Percentiles rank a stretch among this genome's conserved stretches.
Conservation (phyloP, 2,888 invertebrate species). For the Epinotia nisella region DNA sequence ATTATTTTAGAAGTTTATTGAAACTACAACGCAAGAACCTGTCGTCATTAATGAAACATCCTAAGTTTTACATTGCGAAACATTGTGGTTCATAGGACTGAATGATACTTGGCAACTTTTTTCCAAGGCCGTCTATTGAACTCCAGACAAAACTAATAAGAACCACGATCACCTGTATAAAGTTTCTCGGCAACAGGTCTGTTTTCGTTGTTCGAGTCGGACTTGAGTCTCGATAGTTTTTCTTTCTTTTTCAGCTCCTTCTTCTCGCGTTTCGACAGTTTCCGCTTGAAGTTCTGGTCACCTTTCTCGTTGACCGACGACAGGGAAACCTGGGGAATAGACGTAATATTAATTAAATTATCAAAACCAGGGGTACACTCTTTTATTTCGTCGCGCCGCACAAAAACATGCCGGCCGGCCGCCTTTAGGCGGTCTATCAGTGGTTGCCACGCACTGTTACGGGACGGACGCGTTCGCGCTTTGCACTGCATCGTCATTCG, state of each 20-base stretch:
- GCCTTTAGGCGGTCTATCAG: too few relatives aligned
- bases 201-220: constrained; percentile 87
- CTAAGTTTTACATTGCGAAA: background rate
- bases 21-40: background rate
- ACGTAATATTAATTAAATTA: constrained; percentile 5
- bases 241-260: constrained; percentile 98
- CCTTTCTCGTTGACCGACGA: constrained; percentile 89
- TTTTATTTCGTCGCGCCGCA: too few relatives aligned
- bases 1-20: background rate
- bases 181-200: constrained; percentile 95
- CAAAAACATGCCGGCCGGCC: too few relatives aligned
- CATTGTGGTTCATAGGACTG: background rate
- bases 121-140: constrained; percentile 1
- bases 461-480: too few relatives aligned
- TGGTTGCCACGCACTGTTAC: too few relatives aligned
- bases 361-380: too few relatives aligned
- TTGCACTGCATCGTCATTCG: too few relatives aligned
- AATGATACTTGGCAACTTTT: constrained; percentile 14
- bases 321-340: constrained; percentile 55
- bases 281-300: constrained; percentile 94
- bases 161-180: constrained; percentile 88
- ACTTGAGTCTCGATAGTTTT: constrained; percentile 91
- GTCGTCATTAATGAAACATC: background rate
- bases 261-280: constrained; percentile 98
- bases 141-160: constrained; percentile 24